Evolutionary conservation across 2,797 vertebrate genomes (phyloP), one percentile per base, ranked within the genome.

Genomic region (Cichlasoma orientale): DNA sequence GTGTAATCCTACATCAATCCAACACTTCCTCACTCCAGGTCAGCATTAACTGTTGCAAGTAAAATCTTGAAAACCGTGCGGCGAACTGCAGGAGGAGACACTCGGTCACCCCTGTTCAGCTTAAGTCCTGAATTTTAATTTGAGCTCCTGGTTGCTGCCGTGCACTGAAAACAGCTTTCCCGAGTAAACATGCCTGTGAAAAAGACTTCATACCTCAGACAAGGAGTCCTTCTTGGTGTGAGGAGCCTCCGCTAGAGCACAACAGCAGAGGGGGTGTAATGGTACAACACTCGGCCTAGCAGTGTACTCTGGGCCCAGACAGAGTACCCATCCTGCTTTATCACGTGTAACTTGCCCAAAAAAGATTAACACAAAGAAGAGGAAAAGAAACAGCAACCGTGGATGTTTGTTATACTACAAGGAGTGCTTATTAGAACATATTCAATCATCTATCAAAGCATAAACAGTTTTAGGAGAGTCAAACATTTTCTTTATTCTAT

Each of bases 341-440:
- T 85, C 79, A 88, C 79, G 80, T 84, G 79, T 80, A 89, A 91
- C 83, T 82, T 76, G 80, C 86, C 82, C 75, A 80, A 85, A 84
- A 84, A 70, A 72, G 38, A 72, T 58, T 55, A 75, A 85, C 27
- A 73, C 21, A 78, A 71, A 75, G 12, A n/a, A 23, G 61, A 74
- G 7, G 29, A 75, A 58, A 54, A 56, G 61, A 80, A 81, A 80
- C 83, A 82, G 80, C 83, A 88, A 88, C 56, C 79, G 79, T 83
- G 74, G 79, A 72, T 78, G 85, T 80, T 82, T 77, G 79, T 86
- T 88, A 69, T 81, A 90, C 85, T 91, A 93, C 79, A 89, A 90
- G 93, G 94, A 95, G 94, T 95, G 93, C 91, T 94, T 94, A 88
- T 91, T 90, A 88, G 77, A 92, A 91, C 85, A 89, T 80, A 89